Evolutionary conservation across 2,888 invertebrate species (phyloP).

Genomic region (Patella ulyssiponensis): DNA sequence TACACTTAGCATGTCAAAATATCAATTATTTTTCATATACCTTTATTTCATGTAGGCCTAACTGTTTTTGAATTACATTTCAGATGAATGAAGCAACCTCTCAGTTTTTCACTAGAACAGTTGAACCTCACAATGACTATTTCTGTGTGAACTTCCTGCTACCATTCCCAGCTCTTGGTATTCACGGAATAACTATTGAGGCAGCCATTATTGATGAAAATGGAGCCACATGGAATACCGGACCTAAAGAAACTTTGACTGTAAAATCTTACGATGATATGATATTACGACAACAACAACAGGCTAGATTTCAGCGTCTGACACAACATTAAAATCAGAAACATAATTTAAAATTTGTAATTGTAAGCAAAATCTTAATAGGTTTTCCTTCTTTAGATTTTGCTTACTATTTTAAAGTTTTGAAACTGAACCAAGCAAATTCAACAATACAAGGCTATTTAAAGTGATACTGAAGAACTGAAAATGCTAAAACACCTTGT

Average conservation of each 20-base stretch:
- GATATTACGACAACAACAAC: constrained; percentile 55
- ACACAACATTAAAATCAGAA: neutral
- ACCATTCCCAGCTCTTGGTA: constrained; percentile 76
- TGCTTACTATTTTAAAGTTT: too few relatives aligned
- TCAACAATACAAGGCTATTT: too few relatives aligned
- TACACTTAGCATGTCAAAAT: too few relatives aligned
- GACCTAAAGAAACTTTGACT: constrained; percentile 83
- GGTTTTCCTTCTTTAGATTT: too few relatives aligned
- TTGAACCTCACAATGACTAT: constrained; percentile 92
- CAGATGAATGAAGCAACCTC: constrained; percentile 58
- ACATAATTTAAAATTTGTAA: too few relatives aligned
- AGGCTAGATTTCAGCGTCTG: constrained; percentile 15
- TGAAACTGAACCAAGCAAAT: too few relatives aligned
- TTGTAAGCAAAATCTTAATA: too few relatives aligned
- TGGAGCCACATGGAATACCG: constrained; percentile 91
- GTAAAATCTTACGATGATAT: constrained; percentile 82
- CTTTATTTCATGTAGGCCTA: neutral
- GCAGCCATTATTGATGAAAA: constrained; percentile 85
- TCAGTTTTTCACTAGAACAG: constrained; percentile 81
- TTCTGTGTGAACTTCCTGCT: constrained; percentile 93
- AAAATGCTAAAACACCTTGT: too few relatives aligned
- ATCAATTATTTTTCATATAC: neutral
- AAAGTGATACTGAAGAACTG: too few relatives aligned
- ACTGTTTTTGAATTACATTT: constrained; percentile 18
- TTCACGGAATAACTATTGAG: constrained; percentile 85